Evolutionary conservation across 2,797 vertebrate species (phyloP), one percentile per base, ranked within the genome.

Genomic region (Leptatherina wallacei): DNA sequence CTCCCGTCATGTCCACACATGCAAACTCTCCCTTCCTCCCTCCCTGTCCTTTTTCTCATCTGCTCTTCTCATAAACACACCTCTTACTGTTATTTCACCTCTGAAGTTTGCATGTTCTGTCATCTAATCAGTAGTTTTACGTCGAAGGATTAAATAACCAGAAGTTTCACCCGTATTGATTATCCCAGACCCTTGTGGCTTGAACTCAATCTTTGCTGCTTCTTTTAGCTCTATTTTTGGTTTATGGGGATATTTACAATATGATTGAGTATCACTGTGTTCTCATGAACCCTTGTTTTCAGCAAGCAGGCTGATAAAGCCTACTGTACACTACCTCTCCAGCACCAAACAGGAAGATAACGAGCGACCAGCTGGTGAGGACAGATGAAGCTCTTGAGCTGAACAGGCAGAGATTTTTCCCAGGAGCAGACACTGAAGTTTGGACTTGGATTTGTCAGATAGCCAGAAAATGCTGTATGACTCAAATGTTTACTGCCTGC

Each of bases 1-100:
- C 82, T 66, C 59, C 35, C 77, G 81, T 93, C 93, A 60, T 91
- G 93, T 93, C 85, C 57, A 70, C 81, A 91, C 91, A 85, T 40
- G 92, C 85, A 76, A 67, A 68, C 71, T 44, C 71, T 65, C 76
- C 13, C 84, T 69, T 65, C 58, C 71, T 60, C 64, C 11, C 83
- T 60, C 67, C 57, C 55, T 3, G 24, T 66, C 66, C 33, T 72
- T 63, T 83, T 52, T 78, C 83, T 88, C 83, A 88, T 83, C 75
- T 60, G 49, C 24, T 6, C 65, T 35, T 16, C 63, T 77, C 73
- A 61, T 60, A 84, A 77, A 81, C 73, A 80, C 72, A 63, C 56
- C 61, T 67, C 58, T 81, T 65, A 65, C 63, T 65, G 60, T 81
- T 58, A 72, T 75, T 38, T 72, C 60, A 60, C 57, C 16, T 64